Evolutionary conservation across 2,797 vertebrate species (phyloP), one percentile per base, ranked within the genome.

Genomic region (Halcyon smyrnensis): DNA sequence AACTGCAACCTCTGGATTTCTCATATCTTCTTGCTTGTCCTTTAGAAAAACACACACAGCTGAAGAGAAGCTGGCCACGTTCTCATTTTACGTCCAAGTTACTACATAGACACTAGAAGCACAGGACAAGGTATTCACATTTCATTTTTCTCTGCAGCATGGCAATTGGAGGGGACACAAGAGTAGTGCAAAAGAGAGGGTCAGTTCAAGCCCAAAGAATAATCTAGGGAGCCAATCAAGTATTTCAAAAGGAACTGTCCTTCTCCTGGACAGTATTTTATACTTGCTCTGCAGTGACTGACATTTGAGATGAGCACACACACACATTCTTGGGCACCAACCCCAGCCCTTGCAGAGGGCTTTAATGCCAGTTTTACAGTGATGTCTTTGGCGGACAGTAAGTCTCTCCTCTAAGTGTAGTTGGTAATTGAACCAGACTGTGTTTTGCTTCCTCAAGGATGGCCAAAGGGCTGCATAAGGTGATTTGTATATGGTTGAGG

Each of bases 41-140:
- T 60, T 78, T 17, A 82, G 11, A 50, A 89, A 67, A 43, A 62
- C 12, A 27, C 15, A 60, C 27, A 50, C 15, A 69, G 7, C 18
- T 53, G 56, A 60, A 60, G 36, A 57, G 53, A 69, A 63, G 87
- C 78, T 96, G 83, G 28, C 21, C 65, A 87, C 17, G 8, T 78
- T 92, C 30, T 91, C 19, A 46, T 97, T 95, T 97, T 82, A 95
- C 92, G 43, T 87, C 59, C 32, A 87, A 69, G 84, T 51, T 90
- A 70, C 48, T 69, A 90, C 65, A 64, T 0, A 93, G 56, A 87
- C 50, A 59, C 32, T 65, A 90, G 69, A 96, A 94, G 75, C 81
- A 93, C 46, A 87, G 78, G 48, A 57, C 67, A 85, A 85, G 53
- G 27, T 73, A 89, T 84, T 93, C 69, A 78, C 9, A 21, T 51